These are phyloP conservation scores for Oxytorus armatus DNA, from an alignment of 2,888 invertebrate genomes.

Conservation along the genomic window DNA sequence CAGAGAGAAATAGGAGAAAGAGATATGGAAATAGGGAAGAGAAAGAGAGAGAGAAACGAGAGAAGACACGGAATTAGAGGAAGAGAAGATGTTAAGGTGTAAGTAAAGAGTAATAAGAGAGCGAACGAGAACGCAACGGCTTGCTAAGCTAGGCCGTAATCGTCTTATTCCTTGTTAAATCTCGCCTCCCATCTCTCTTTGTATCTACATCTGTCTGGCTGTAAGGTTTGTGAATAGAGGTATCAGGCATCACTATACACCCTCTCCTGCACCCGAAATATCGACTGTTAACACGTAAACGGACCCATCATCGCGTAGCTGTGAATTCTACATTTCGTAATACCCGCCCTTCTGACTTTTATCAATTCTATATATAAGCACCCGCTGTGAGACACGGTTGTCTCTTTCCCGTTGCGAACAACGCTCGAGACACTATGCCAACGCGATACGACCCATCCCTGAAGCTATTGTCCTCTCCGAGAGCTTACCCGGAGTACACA, in stretches of 20 bases:
- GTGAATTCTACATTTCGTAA: background rate
- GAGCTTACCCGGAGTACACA: conserved; percentile 55
- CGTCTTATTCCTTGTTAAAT: conserved; percentile 82
- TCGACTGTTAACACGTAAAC: background rate
- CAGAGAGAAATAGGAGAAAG: background rate
- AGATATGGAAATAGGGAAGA: too few relatives aligned
- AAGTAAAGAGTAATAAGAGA: conserved; percentile 37
- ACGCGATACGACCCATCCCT: conserved; percentile 41
- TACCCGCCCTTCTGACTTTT: conserved; percentile 3
- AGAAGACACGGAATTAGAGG: background rate
- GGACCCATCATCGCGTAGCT: background rate
- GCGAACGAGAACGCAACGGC: conserved; percentile 61
- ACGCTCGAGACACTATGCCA: conserved; percentile 10
- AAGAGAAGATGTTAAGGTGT: conserved; percentile 20
- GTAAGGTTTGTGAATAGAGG: background rate
- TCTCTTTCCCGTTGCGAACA: conserved; percentile 11
- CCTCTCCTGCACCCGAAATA: conserved; percentile 6
- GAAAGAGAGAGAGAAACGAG: background rate
- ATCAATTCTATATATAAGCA: background rate
- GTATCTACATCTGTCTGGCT: conserved; percentile 25
- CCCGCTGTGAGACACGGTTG: conserved; percentile 1
- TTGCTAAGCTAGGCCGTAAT: conserved; percentile 80
- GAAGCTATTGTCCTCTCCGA: conserved; percentile 56
- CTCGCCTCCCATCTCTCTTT: conserved; percentile 72
- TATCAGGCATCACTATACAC: conserved; percentile 2